Evolutionary conservation across 2,797 vertebrate genomes (phyloP), one percentile per base, ranked within the genome.

Genomic region (Xiphophorus birchmanni): DNA sequence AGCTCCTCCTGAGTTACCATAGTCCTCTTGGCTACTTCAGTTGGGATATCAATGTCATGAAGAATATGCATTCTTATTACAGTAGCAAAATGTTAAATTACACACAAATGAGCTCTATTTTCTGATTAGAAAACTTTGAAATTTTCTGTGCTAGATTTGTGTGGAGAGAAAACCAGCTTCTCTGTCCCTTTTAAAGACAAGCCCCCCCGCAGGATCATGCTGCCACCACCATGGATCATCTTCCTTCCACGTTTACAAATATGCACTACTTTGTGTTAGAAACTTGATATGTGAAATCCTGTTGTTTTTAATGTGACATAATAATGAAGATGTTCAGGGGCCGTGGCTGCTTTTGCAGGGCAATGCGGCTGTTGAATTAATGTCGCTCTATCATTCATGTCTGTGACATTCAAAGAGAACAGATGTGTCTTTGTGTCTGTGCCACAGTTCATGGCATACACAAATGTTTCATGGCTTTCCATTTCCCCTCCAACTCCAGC

Each of bases 401-500:
- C 75, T 63, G 8, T 79, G 35, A 9, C 4, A 13, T 42, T 79
- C 29, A 29, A 29, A 63, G 18, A 15, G 18, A 12, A 21, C 29
- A 71, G 37, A 5, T 78, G 47, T 78, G 58, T 75, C 48, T 74
- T 6, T 37, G 42, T 44, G 67, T n/a, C 21, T 71, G 11, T 44
- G 40, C 67, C 23, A 2, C 40, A 44, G 40, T 44, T 42, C 10
- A 37, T 18, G 60, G 13, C 60, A 9, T 42, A 26, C 40, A 71
- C 23, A 47, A 73, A 13, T 86, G 47, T 89, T 83, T 90, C 72
- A 88, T 86, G 72, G 44, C 72, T 35, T 74, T 76, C 45, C 18
- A 90, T 32, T 63, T 74, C 37, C 85, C 35, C 52, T 26, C 77
- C 65, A 3, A 2, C 76, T 87, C 78, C 86, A 92, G 92, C 84